phyloP scores from a whole-genome alignment of 2,888 invertebrate species.

The Euproctis similis region DNA sequence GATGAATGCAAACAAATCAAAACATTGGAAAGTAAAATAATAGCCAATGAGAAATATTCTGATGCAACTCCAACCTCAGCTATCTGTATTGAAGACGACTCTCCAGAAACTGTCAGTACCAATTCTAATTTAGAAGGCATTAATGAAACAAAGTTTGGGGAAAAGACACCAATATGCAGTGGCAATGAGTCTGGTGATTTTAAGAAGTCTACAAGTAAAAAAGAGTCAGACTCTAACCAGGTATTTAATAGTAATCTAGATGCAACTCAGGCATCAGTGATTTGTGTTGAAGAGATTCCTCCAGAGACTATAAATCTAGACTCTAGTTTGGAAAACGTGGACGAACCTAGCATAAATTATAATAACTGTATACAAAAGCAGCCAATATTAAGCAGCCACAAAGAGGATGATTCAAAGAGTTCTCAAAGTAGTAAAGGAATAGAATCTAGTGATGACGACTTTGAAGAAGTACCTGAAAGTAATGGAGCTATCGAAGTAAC shows the following conservation, averaged over 20 bases:
- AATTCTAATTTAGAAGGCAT: too few species aligned
- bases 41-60: too few species aligned
- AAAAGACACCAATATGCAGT: too few species aligned
- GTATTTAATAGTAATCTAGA: constrained; percentile 17
- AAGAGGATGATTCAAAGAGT: too few species aligned
- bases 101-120: too few species aligned
- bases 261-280: constrained; percentile 40
- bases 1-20: constrained; percentile 46
- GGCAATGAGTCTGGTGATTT: too few species aligned
- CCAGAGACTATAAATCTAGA: constrained; percentile 44
- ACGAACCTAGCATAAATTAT: constrained; percentile 1
- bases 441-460: constrained; percentile 67
- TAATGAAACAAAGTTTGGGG: too few species aligned
- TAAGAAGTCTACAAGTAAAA: too few species aligned
- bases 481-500: constrained; percentile 66
- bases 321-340: constrained; percentile 35
- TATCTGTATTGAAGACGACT: too few species aligned
- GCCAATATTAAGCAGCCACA: constrained; percentile 7
- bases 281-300: constrained; percentile 36
- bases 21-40: constrained; percentile 29
- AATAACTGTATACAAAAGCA: constrained; percentile 10
- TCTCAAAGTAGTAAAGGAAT: constrained; percentile 19
- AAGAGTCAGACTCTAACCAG: not conserved
- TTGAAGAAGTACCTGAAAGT: constrained; percentile 65
- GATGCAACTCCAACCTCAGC: too few species aligned